Conservation (phyloP, 2,797 vertebrate genomes). For the Helostoma temminkii region DNA sequence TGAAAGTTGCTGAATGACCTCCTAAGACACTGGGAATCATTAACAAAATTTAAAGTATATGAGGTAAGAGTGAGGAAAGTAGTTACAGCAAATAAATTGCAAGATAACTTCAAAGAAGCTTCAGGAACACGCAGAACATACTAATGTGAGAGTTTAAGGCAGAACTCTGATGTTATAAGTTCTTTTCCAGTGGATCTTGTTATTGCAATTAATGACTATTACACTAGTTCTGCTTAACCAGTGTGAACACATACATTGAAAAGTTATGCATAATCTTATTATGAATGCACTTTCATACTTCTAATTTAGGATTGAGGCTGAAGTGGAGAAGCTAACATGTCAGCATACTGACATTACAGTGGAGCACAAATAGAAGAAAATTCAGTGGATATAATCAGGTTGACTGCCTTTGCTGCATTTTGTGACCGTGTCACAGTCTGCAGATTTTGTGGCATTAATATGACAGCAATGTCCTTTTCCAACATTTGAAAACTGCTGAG, state of each 20-base stretch:
- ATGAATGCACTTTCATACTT: conserved; percentile 1
- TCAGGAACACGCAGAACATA: conserved; percentile 27
- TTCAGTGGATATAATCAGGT: conserved; percentile 50
- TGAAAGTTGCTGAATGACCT: conserved; percentile 12
- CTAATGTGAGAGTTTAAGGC: conserved; percentile 44
- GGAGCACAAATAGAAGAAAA: conserved; percentile 38
- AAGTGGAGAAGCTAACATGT: conserved; percentile 1
- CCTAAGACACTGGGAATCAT: conserved; percentile 11
- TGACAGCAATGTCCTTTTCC: conserved; percentile 50
- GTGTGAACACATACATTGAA: background rate
- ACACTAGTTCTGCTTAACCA: background rate
- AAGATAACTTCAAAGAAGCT: conserved; percentile 54
- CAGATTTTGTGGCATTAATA: conserved; percentile 39
- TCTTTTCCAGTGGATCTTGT: background rate
- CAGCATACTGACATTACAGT: conserved; percentile 9
- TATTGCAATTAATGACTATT: conserved; percentile 26
- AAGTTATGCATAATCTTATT: conserved; percentile 9
- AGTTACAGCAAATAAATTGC: conserved; percentile 46
- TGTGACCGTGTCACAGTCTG: conserved; percentile 13
- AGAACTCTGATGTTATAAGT: background rate
- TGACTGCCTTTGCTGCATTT: conserved; percentile 30
- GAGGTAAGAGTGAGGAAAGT: conserved; percentile 23
- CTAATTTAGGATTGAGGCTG: background rate
- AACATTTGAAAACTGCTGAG: background rate
- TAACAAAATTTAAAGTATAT: conserved; percentile 20